Base-by-base conservation (phyloP, 2,888 invertebrate species). In the Tortrix viridana region DNA sequence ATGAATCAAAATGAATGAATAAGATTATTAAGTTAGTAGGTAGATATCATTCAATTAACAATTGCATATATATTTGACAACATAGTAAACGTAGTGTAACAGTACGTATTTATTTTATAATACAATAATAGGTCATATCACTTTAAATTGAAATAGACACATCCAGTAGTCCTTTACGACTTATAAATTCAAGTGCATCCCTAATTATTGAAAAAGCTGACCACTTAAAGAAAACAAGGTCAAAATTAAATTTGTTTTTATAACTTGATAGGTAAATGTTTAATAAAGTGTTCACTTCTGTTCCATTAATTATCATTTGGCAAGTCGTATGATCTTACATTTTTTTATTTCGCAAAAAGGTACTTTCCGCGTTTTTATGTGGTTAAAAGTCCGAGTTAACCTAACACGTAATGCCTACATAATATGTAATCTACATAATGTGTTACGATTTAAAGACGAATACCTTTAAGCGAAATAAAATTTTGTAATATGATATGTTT, bases 1-100 rank as follows among this genome's bases (percentile, higher is more conserved):
- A 47, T 60, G 54, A 26, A 41, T 26, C 38, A 43, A 44, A 43
- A 60, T 32, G 41, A 54, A 60, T 41, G 22, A 37, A 49, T 61
- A 41, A 44, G 23, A 43, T 53, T 23, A 26, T 26, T 26, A 44
- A 53, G 37, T 59, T 22, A 44, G 47, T 38, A 41, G 37, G 19
- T 60, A 60, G 43, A 41, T 53, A 41, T 38, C 48, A 61, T 43
- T 43, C 5, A 60, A 55, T 61, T 61, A 55, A 49, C 38, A 50
- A 50, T 32, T 32, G 6, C 14, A 55, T 54, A 32, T 20, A 32
- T 60, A 55, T 38, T 59, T 37, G 38, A 53, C 23, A 47, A 41
- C 22, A 50, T 59, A 49, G 49, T 37, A 49, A 19, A 48, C 49
- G 43, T 58, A 48, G 41, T 19, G 26, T 50, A 16, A 41, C 7